These are phyloP conservation scores for Xestia xanthographa DNA, from an alignment of 2,888 invertebrate genomes.

Conservation along the genomic window DNA sequence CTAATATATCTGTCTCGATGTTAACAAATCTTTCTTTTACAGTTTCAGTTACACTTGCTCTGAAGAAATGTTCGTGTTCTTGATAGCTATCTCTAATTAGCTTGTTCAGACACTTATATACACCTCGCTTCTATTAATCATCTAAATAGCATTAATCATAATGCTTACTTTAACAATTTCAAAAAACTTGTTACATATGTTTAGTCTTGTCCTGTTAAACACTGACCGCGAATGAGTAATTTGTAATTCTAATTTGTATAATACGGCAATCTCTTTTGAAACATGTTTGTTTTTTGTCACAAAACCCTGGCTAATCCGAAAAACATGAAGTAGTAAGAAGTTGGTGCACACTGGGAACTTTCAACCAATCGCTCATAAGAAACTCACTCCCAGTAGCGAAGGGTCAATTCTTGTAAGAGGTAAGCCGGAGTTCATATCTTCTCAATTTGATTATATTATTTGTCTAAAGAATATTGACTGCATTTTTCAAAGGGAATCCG, in stretches of 20 bases:
- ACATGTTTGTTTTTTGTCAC: conserved; percentile 19
- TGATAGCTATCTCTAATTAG: conserved; percentile 37
- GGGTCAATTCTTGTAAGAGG: too few species aligned
- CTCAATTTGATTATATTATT: too few species aligned
- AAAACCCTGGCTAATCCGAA: neutral
- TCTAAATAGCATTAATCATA: conserved; percentile 17
- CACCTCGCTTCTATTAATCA: conserved; percentile 28
- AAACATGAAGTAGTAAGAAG: conserved; percentile 1
- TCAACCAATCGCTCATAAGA: neutral
- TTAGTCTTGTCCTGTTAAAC: conserved; percentile 61
- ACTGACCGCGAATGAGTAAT: conserved; percentile 46
- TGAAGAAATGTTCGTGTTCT: conserved; percentile 18
- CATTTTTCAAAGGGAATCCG: too few species aligned
- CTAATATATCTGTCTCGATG: neutral
- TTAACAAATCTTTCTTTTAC: neutral
- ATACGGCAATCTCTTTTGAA: conserved; percentile 29
- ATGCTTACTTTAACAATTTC: conserved; percentile 37
- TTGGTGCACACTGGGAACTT: neutral
- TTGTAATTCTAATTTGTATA: conserved; percentile 54
- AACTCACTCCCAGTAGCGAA: too few species aligned
- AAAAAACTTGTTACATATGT: conserved; percentile 45
- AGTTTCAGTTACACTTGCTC: conserved; percentile 3
- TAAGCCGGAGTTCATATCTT: too few species aligned
- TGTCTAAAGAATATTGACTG: too few species aligned
- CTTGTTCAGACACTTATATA: conserved; percentile 15